Conservation (phyloP, 2,888 invertebrate species). For the Sialis fuliginosa region DNA sequence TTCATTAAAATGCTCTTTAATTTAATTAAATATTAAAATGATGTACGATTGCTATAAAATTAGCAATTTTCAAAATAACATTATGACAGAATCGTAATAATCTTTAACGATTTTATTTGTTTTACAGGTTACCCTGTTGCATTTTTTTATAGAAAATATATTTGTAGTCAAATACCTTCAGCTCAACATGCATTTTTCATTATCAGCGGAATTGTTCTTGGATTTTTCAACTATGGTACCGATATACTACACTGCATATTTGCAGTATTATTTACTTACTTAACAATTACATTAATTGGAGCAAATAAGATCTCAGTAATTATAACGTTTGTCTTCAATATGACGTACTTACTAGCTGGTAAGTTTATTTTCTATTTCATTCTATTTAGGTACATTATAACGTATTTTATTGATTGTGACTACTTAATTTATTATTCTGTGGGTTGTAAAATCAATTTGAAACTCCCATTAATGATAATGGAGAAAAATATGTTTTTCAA, state of each 20-base stretch:
- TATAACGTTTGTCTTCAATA: slow-evolving; percentile 63
- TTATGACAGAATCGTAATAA: no score
- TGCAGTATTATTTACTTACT: slow-evolving; percentile 53
- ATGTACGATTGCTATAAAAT: no score
- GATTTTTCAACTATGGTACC: slow-evolving; percentile 71
- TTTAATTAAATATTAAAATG: no score
- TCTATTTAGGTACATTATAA: no score
- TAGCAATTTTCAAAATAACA: no score
- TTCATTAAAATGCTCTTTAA: no score
- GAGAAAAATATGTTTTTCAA: background rate
- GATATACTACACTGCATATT: slow-evolving; percentile 58
- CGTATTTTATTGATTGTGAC: no score
- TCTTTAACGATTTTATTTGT: background rate
- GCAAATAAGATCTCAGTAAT: slow-evolving; percentile 46
- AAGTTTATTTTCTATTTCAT: slow-evolving; percentile 12
- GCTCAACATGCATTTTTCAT: slow-evolving; percentile 61
- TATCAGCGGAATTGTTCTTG: slow-evolving; percentile 49
- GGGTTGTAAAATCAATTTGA: no score
- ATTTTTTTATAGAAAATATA: slow-evolving; percentile 36
- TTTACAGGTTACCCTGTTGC: slow-evolving; percentile 58
- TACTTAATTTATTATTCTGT: no score
- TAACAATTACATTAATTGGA: slow-evolving; percentile 42
- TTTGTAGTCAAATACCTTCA: slow-evolving; percentile 34
- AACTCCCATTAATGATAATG: no score
- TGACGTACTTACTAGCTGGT: slow-evolving; percentile 55